Conservation (phyloP, 1,140 invertebrate genomes). For the Thaumetopoea pityocampa region DNA sequence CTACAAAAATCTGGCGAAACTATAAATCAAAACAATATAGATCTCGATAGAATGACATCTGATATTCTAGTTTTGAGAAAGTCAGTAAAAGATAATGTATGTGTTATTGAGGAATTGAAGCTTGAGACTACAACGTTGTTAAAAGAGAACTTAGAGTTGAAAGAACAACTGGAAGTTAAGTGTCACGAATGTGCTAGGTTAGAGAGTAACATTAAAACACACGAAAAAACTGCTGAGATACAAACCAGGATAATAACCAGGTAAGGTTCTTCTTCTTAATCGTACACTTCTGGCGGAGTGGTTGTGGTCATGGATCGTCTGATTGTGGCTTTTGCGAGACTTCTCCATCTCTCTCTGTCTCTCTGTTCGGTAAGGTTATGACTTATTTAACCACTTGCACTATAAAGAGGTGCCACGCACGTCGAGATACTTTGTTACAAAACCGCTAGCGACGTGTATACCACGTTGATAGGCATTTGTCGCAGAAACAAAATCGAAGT, state of each 20-base stretch:
- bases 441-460: too few relatives aligned
- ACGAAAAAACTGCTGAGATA: constrained; percentile 58
- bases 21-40: constrained; percentile 41
- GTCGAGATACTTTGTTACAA: too few relatives aligned
- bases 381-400: too few relatives aligned
- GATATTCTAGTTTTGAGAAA: constrained; percentile 43
- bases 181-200: constrained; percentile 38
- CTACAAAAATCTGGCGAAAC: constrained; percentile 34
- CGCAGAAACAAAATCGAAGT: too few relatives aligned
- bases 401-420: too few relatives aligned
- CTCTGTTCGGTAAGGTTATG: too few relatives aligned
- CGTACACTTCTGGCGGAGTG: constrained; percentile 7
- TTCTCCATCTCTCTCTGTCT: too few relatives aligned
- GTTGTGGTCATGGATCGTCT: too few relatives aligned
- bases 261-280: constrained; percentile 28
- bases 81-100: constrained; percentile 38
- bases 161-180: constrained; percentile 41
- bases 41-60: constrained; percentile 43
- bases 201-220: constrained; percentile 58
- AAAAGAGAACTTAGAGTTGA: constrained; percentile 38
- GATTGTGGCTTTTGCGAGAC: too few relatives aligned
- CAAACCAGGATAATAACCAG: constrained; percentile 58
- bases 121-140: constrained; percentile 36
- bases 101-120: constrained; percentile 39
- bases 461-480: too few relatives aligned